Percentiles rank a stretch among this genome's conserved stretches.
These are phyloP conservation scores for Sisyra nigra DNA, from an alignment of 2,888 invertebrate genomes.

Conservation along the genomic window DNA sequence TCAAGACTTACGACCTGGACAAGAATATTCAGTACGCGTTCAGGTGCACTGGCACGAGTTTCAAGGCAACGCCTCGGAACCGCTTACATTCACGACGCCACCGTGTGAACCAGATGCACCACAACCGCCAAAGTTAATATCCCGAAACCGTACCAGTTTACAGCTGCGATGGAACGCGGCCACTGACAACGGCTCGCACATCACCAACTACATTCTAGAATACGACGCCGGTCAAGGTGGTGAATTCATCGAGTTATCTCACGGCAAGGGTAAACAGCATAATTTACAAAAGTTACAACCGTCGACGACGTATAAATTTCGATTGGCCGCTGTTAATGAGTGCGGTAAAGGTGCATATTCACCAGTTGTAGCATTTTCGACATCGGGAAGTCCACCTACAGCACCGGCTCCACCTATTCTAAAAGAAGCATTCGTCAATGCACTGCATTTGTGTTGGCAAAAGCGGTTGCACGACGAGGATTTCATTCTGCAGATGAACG, in stretches of 20 bases:
- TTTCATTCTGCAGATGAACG: slow-evolving; percentile 70
- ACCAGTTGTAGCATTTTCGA: slow-evolving; percentile 48
- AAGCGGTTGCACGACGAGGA: slow-evolving; percentile 60
- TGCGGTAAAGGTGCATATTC: slow-evolving; percentile 61
- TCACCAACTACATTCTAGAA: slow-evolving; percentile 62
- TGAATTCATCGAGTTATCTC: slow-evolving; percentile 54
- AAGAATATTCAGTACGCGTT: slow-evolving; percentile 69
- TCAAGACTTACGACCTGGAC: slow-evolving; percentile 73
- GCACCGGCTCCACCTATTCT: slow-evolving; percentile 64
- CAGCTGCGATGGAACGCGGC: slow-evolving; percentile 57
- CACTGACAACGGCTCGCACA: slow-evolving; percentile 63
- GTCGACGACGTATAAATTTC: slow-evolving; percentile 66
- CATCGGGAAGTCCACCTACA: slow-evolving; percentile 63
- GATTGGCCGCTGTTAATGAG: slow-evolving; percentile 69
- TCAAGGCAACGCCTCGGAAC: slow-evolving; percentile 59
- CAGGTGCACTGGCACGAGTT: slow-evolving; percentile 61
- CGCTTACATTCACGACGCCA: slow-evolving; percentile 64
- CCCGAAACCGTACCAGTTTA: slow-evolving; percentile 52
- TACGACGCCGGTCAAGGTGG: slow-evolving; percentile 54
- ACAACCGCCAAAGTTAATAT: slow-evolving; percentile 51
- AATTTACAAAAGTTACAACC: slow-evolving; percentile 59
- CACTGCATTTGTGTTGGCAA: slow-evolving; percentile 59
- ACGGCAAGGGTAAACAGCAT: slow-evolving; percentile 58
- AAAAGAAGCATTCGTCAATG: slow-evolving; percentile 40
- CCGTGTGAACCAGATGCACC: slow-evolving; percentile 66